Percentiles rank a stretch among this genome's conserved stretches.
Conservation (phyloP, 2,797 vertebrate species). For the Acrossocheilus wenchowensis region DNA sequence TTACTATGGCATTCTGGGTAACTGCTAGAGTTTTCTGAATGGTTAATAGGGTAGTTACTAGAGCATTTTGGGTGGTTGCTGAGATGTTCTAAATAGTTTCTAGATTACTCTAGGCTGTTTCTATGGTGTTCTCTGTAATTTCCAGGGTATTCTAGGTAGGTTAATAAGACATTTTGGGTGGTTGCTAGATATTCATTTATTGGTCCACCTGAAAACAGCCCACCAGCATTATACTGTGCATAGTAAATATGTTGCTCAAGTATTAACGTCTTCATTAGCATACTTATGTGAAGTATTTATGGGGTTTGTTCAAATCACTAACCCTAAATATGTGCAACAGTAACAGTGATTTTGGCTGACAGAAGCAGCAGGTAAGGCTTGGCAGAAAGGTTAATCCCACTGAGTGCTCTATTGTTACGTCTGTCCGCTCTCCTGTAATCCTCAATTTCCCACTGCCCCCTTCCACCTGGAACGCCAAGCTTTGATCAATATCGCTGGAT, state of each 20-base stretch:
- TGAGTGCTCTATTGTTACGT: neutral
- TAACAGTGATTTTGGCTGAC: neutral
- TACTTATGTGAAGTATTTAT: neutral
- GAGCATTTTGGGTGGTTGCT: neutral
- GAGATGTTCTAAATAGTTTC: neutral
- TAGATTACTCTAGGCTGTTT: neutral
- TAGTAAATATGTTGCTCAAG: neutral
- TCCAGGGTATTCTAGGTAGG: neutral
- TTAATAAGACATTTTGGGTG: neutral
- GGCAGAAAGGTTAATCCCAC: slow-evolving; percentile 27
- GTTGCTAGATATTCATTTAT: neutral
- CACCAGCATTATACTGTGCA: neutral
- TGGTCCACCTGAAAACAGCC: neutral
- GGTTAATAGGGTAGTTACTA: too few relatives aligned
- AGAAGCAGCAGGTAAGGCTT: neutral
- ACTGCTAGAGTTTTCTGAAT: too few relatives aligned
- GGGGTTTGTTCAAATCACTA: neutral
- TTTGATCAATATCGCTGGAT: slow-evolving; percentile 50
- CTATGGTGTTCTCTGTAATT: neutral
- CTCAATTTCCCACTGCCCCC: slow-evolving; percentile 26
- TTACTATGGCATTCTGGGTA: neutral
- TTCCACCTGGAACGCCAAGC: neutral
- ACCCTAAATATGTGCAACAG: neutral
- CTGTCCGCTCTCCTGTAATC: slow-evolving; percentile 32
- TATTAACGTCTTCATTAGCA: neutral